phyloP scores from a whole-genome alignment of 1,140 invertebrate species.

The Drosophila quadrilineata region DNA sequence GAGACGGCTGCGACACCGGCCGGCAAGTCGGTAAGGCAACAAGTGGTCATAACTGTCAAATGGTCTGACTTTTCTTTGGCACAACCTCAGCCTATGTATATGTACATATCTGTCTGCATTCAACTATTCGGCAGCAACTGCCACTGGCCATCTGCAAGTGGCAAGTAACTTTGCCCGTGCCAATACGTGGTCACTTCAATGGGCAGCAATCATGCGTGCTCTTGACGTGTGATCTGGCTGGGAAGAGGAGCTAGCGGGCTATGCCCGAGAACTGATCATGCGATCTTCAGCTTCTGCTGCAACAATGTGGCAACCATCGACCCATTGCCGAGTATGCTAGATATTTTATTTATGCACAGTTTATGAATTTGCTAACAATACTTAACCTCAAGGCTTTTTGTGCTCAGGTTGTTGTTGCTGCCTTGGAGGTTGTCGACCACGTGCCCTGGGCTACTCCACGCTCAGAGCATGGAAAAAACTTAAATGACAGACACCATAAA shows the following conservation, averaged over 20 bases:
- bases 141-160: slow-evolving; percentile 29
- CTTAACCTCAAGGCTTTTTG: slow-evolving; percentile 71
- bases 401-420: slow-evolving; percentile 19
- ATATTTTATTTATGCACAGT: slow-evolving; percentile 38
- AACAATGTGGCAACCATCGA: slow-evolving; percentile 12
- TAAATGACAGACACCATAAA: too few relatives aligned
- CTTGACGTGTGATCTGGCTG: slow-evolving; percentile 70
- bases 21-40: slow-evolving; percentile 33
- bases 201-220: slow-evolving; percentile 61
- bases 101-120: slow-evolving; percentile 23
- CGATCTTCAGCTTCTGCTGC: slow-evolving; percentile 20
- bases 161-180: slow-evolving; percentile 8
- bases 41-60: slow-evolving; percentile 79
- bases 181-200: slow-evolving; percentile 48
- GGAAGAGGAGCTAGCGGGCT: slow-evolving; percentile 21
- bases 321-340: slow-evolving; percentile 10
- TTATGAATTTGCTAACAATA: slow-evolving; percentile 50
- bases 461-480: too few relatives aligned
- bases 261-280: slow-evolving; percentile 22
- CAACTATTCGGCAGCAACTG: slow-evolving; percentile 25
- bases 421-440: slow-evolving; percentile 13
- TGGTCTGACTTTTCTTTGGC: slow-evolving; percentile 17
- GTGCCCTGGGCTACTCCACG: slow-evolving; percentile 22
- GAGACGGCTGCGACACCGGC: slow-evolving; percentile 32
- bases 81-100: not conserved